Base-by-base conservation (phyloP, 2,797 vertebrate genomes). In the Decapterus maruadsi region DNA sequence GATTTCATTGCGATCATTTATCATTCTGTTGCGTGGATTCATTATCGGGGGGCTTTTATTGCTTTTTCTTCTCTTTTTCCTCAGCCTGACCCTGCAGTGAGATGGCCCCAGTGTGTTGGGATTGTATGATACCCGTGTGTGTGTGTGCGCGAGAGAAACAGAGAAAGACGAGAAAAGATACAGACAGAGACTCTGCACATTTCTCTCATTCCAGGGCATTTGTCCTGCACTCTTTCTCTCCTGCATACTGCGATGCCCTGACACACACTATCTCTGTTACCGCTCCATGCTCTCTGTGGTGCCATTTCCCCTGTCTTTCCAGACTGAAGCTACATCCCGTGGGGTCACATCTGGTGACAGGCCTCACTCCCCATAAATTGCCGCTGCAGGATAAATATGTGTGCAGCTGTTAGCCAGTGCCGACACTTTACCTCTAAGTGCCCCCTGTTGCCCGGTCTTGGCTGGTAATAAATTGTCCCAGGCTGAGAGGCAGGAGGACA, bases 401-500 rank as follows among this genome's bases (percentile, higher is more conserved):
- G 85, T 73, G 76, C 86, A 93, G 89, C 81, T 92, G 90, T 90
- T 90, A 83, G 84, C 73, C 79, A 82, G 75, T 54, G 75, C 81
- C 90, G 84, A 91, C 87, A 89, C 82, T 89, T 92, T 92, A 92
- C 90, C 87, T 92, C 80, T 83, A 90, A 89, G 85, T 90, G 86
- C 81, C 89, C 87, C 89, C 88, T 81, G 84, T 83, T 75, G 82
- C 74, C 78, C 42, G 71, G 69, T 77, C 69, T 78, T 78, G 76
- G 71, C 63, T 62, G 54, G 31, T 48, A 78, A 91, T 93, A 90
- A 93, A 89, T 93, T 84, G 59, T 79, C 65, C 68, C 0, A 3
- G 59, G 68, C 55, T 31, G 63, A 80, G 74, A 83, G 54, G 71
- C 53, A 70, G 43, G 67, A 78, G 54, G 79, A 50, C 72, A 65